phyloP scores from a whole-genome alignment of 1,140 invertebrate species.

The Megathymus violae region DNA sequence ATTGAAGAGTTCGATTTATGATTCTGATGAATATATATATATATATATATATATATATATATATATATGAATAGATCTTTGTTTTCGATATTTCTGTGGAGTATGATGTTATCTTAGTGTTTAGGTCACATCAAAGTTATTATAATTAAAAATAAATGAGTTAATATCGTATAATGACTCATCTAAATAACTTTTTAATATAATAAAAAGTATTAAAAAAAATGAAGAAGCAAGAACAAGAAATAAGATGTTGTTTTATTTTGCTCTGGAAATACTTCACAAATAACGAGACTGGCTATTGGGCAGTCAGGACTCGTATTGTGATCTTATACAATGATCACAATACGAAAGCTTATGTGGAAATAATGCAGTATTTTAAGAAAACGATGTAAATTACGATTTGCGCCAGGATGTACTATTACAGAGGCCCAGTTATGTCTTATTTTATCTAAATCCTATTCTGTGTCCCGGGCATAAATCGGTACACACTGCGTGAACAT shows the following conservation, averaged over 20 bases:
- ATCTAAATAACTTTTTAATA: too few species aligned
- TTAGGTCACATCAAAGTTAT: too few species aligned
- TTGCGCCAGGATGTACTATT: constrained; percentile 52
- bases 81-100: too few species aligned
- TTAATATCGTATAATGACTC: too few species aligned
- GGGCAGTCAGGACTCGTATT: constrained; percentile 38
- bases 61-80: too few species aligned
- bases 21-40: too few species aligned
- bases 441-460: constrained; percentile 80
- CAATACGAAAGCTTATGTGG: constrained; percentile 38
- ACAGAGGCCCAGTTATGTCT: constrained; percentile 61
- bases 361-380: constrained; percentile 56
- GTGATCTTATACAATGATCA: constrained; percentile 42
- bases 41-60: too few species aligned
- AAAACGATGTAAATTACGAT: constrained; percentile 63
- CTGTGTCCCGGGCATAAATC: constrained; percentile 78
- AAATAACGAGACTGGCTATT: constrained; percentile 14
- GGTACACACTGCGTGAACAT: constrained; percentile 76
- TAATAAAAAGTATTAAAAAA: too few species aligned
- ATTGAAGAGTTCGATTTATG: too few species aligned
- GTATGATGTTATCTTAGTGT: too few species aligned
- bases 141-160: too few species aligned
- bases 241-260: background rate
- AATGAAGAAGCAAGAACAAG: too few species aligned
- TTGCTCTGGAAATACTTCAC: constrained; percentile 2